These are phyloP conservation scores for Microctenopoma lineatum DNA, from an alignment of 2,797 vertebrate genomes.

Conservation along the genomic window DNA sequence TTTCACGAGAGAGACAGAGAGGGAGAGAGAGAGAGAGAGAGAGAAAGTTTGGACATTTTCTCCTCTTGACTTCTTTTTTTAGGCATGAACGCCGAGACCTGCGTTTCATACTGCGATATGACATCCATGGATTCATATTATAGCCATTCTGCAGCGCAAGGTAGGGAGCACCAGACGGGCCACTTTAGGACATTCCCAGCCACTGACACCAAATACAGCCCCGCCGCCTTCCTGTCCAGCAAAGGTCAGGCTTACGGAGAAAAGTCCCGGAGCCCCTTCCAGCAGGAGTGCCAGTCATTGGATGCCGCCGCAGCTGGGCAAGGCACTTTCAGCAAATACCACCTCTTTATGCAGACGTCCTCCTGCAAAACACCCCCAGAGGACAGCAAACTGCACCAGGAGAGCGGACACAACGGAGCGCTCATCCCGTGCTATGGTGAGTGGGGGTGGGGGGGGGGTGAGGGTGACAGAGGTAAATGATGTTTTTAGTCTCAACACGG, in stretches of 20 bases:
- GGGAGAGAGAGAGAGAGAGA: constrained; percentile 38
- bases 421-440: constrained; percentile 94
- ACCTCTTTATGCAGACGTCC: constrained; percentile 91
- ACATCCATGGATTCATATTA: constrained; percentile 99
- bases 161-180: constrained; percentile 88
- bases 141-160: constrained; percentile 89
- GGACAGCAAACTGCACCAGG: constrained; percentile 88
- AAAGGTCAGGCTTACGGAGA: constrained; percentile 94
- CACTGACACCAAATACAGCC: constrained; percentile 93
- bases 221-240: constrained; percentile 90
- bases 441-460: constrained; percentile 56
- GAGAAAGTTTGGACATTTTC: constrained; percentile 63
- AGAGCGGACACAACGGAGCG: constrained; percentile 88
- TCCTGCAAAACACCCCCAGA: constrained; percentile 93
- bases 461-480: no score
- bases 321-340: constrained; percentile 94
- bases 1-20: constrained; percentile 73
- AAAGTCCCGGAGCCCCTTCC: constrained; percentile 91
- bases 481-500: neutral
- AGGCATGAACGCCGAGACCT: constrained; percentile 96
- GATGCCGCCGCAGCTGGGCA: constrained; percentile 88
- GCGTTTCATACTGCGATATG: constrained; percentile 95
- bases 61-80: constrained; percentile 70
- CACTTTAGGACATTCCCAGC: constrained; percentile 95
- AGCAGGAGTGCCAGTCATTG: constrained; percentile 93